These are phyloP conservation scores for Scaptomyza caliginosa DNA, from an alignment of 2,888 invertebrate genomes.

Conservation along the genomic window DNA sequence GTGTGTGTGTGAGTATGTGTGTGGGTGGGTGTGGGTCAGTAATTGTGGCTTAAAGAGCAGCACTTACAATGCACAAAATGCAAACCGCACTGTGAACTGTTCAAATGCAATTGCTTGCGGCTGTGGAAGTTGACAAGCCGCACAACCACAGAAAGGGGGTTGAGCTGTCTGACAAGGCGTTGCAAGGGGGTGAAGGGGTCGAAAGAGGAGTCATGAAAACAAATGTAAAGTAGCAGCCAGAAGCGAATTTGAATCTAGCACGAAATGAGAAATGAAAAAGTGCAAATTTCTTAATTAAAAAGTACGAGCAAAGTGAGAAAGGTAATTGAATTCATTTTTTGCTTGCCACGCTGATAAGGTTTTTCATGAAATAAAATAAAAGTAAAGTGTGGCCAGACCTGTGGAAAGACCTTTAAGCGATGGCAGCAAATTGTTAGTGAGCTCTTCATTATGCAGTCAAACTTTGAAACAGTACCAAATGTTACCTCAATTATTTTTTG, in stretches of 20 bases:
- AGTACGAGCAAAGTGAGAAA: background rate
- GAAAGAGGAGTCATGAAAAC: background rate
- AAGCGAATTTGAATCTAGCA: background rate
- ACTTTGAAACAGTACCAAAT: background rate
- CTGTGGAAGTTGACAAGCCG: slow-evolving; percentile 41
- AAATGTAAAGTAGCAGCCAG: slow-evolving; percentile 1
- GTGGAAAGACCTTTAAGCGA: background rate
- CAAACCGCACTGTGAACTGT: slow-evolving; percentile 47
- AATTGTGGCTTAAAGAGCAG: slow-evolving; percentile 28
- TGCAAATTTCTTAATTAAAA: slow-evolving; percentile 7
- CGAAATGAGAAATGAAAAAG: slow-evolving; percentile 5
- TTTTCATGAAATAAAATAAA: background rate
- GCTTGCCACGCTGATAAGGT: slow-evolving; percentile 3
- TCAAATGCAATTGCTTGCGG: slow-evolving; percentile 56
- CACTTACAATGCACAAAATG: slow-evolving; percentile 43
- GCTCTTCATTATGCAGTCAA: background rate
- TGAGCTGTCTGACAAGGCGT: background rate
- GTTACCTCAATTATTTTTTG: background rate
- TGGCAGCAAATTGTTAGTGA: background rate
- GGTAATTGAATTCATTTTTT: slow-evolving; percentile 32
- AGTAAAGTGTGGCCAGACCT: background rate
- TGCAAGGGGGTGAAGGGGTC: background rate
- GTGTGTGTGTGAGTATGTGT: background rate
- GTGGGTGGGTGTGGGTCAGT: slow-evolving; percentile 17
- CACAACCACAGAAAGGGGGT: slow-evolving; percentile 16